Conservation (phyloP, 92 coral and sea anemone genomes). For the Bergia puertoricense region DNA sequence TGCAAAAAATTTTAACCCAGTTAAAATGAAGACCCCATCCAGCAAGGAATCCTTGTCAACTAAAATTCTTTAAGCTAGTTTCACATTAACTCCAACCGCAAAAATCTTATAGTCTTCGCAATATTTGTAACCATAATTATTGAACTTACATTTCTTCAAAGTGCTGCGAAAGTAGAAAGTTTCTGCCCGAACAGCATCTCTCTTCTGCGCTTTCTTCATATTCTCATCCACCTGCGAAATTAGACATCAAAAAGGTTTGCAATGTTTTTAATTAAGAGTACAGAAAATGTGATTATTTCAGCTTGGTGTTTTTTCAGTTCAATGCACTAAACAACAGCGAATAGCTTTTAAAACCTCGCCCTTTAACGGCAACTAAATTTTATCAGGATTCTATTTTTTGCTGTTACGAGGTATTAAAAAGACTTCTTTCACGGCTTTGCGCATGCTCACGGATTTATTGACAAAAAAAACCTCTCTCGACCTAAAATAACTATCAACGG, state of each 20-base stretch:
- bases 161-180: constrained; percentile 85
- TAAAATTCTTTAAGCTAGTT: too few species aligned
- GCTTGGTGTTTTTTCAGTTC: neutral
- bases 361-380: neutral
- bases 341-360: neutral
- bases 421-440: too few species aligned
- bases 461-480: too few species aligned
- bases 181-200: constrained; percentile 89
- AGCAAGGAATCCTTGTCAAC: too few species aligned
- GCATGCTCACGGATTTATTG: too few species aligned
- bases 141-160: constrained; percentile 82
- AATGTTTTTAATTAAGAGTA: neutral
- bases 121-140: neutral
- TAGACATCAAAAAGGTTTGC: neutral
- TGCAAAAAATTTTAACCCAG: too few species aligned
- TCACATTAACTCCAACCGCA: too few species aligned
- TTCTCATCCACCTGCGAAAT: constrained; percentile 83
- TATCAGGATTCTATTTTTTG: neutral
- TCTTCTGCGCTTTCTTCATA: constrained; percentile 83
- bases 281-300: too few species aligned
- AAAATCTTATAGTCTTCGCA: too few species aligned
- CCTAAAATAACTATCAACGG: too few species aligned
- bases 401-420: neutral
- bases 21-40: too few species aligned
- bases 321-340: neutral